These are phyloP conservation scores for Megalops cyprinoides DNA, from an alignment of 2,797 vertebrate genomes.

Conservation along the genomic window DNA sequence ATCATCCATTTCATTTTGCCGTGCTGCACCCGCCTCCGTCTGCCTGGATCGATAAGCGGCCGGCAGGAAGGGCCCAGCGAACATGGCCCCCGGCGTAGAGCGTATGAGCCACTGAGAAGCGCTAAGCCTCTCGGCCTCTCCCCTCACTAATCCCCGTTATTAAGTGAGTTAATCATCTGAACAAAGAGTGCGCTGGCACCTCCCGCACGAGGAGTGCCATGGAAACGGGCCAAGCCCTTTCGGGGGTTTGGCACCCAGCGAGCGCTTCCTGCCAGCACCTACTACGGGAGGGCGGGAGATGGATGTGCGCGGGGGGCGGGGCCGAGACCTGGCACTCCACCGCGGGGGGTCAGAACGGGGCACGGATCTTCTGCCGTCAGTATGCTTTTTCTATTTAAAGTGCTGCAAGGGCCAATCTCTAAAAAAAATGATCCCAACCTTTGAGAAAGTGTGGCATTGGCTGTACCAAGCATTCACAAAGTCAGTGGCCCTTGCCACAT, in stretches of 20 bases:
- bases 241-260: conserved; percentile 12
- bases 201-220: conserved; percentile 21
- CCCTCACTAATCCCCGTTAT: conserved; percentile 32
- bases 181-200: conserved; percentile 28
- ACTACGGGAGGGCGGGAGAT: neutral
- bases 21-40: neutral
- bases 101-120: neutral
- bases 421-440: neutral
- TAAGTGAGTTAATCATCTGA: conserved; percentile 37
- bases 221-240: conserved; percentile 19
- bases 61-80: neutral
- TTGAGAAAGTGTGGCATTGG: neutral
- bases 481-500: neutral
- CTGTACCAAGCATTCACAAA: neutral
- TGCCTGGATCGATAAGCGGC: neutral
- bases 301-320: conserved; percentile 1
- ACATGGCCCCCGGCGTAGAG: neutral
- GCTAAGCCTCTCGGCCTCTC: conserved; percentile 16
- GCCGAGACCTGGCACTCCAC: conserved; percentile 2
- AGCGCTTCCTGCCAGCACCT: conserved; percentile 4
- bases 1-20: neutral
- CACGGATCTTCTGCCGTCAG: neutral
- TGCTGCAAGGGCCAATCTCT: neutral
- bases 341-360: neutral
- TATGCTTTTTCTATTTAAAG: neutral